Evolutionary conservation across 1,140 invertebrate genomes (phyloP).

Genomic region (Conus betulinus): DNA sequence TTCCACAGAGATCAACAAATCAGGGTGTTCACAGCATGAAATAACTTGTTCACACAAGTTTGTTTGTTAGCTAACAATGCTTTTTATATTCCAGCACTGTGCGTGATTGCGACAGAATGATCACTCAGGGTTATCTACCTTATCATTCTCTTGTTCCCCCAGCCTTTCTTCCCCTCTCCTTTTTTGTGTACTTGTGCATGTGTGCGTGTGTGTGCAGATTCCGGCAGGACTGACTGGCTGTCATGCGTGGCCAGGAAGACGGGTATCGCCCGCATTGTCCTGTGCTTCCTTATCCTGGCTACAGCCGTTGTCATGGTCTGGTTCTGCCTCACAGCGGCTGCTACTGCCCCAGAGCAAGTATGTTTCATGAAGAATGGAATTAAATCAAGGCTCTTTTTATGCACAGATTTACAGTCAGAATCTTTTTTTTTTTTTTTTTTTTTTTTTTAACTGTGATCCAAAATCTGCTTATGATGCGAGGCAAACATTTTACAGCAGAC

Average conservation of each 20-base stretch:
- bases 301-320: slow-evolving; percentile 77
- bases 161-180: neutral
- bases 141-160: neutral
- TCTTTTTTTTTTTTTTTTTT: no score
- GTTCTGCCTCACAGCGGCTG: slow-evolving; percentile 76
- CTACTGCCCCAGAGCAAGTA: slow-evolving; percentile 69
- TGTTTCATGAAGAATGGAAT: neutral
- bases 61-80: no score
- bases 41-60: no score
- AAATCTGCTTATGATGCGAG: no score
- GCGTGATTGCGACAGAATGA: neutral
- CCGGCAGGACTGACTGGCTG: slow-evolving; percentile 74
- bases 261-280: slow-evolving; percentile 77
- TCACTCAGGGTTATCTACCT: neutral
- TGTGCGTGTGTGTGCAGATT: neutral
- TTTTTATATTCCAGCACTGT: no score
- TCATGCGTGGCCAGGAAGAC: slow-evolving; percentile 78
- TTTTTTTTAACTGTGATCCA: no score
- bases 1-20: no score
- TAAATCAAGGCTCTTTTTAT: no score
- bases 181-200: no score
- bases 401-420: no score
- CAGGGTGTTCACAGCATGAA: no score
- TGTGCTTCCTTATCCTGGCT: slow-evolving; percentile 75
- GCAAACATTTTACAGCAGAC: no score